Conservation (phyloP, 2,797 vertebrate species). For the Microchirus variegatus region DNA sequence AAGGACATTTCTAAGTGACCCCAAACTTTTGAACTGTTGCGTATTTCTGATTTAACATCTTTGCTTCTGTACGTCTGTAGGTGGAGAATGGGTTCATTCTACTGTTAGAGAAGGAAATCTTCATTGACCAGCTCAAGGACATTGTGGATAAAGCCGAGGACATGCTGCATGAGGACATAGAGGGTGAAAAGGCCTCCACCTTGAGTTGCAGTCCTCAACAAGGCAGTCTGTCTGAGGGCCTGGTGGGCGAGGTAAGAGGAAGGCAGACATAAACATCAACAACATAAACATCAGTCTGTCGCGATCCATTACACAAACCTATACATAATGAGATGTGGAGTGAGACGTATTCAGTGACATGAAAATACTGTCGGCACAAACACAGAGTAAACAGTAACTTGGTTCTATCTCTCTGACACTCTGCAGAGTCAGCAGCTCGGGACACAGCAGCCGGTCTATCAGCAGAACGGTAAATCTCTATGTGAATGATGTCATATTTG, state of each 20-base stretch:
- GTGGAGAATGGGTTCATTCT: slow-evolving; percentile 98
- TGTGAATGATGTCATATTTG: neutral
- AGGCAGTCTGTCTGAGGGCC: slow-evolving; percentile 64
- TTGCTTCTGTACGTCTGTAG: slow-evolving; percentile 67
- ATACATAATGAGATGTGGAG: neutral
- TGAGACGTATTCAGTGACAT: neutral
- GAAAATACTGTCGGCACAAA: neutral
- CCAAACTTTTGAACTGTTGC: too few relatives aligned
- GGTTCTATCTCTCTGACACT: slow-evolving; percentile 21
- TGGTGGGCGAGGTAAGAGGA: slow-evolving; percentile 71
- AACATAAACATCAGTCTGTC: neutral
- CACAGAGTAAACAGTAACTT: neutral
- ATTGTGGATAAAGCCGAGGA: slow-evolving; percentile 99
- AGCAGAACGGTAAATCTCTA: slow-evolving; percentile 90
- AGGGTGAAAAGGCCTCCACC: slow-evolving; percentile 86
- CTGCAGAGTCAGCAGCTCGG: slow-evolving; percentile 79
- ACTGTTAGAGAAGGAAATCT: slow-evolving; percentile 91
- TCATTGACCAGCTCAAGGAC: slow-evolving; percentile 98
- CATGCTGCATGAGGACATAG: slow-evolving; percentile 93
- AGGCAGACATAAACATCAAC: neutral
- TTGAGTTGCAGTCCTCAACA: slow-evolving; percentile 86
- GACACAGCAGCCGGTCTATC: slow-evolving; percentile 87
- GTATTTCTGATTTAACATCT: slow-evolving; percentile 3
- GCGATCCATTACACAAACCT: neutral
- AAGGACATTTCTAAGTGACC: too few relatives aligned